phyloP scores from a whole-genome alignment of 1,140 invertebrate species.

The Coenobita brevimanus region DNA sequence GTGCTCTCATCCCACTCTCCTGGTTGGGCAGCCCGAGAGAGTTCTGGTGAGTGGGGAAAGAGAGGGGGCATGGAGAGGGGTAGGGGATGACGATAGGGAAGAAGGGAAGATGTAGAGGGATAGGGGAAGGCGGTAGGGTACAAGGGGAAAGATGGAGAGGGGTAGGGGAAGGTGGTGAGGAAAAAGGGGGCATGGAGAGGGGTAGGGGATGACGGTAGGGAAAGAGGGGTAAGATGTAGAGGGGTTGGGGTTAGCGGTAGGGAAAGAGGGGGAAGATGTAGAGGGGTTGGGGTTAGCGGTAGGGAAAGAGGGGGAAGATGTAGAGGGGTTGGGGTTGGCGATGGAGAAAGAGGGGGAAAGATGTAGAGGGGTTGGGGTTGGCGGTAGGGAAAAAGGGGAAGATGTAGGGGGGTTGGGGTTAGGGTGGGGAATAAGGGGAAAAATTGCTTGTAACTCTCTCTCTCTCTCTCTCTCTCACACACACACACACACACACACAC shows the following conservation, averaged over 20 bases:
- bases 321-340: not conserved
- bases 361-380: too few species aligned
- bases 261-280: too few species aligned
- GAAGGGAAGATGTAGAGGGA: not conserved
- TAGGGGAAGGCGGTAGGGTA: not conserved
- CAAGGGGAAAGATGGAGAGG: not conserved
- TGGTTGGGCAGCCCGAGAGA: slow-evolving; percentile 83
- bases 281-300: too few species aligned
- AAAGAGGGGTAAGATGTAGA: not conserved
- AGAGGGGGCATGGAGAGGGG: not conserved
- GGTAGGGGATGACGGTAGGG: not conserved
- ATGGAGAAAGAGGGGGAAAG: not conserved
- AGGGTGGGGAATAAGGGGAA: not conserved
- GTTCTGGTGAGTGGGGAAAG: slow-evolving; percentile 77
- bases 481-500: too few species aligned
- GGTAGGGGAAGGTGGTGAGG: not conserved
- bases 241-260: not conserved
- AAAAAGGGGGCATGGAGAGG: not conserved
- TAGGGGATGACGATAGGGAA: not conserved
- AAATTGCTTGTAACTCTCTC: not conserved
- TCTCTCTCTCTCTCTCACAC: too few species aligned
- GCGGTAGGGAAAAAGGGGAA: not conserved
- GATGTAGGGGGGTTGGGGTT: not conserved
- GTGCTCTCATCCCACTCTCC: slow-evolving; percentile 78
- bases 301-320: too few species aligned